These are phyloP conservation scores for Hippolais icterina DNA, from an alignment of 2,113 vertebrate species.

Conservation along the genomic window DNA sequence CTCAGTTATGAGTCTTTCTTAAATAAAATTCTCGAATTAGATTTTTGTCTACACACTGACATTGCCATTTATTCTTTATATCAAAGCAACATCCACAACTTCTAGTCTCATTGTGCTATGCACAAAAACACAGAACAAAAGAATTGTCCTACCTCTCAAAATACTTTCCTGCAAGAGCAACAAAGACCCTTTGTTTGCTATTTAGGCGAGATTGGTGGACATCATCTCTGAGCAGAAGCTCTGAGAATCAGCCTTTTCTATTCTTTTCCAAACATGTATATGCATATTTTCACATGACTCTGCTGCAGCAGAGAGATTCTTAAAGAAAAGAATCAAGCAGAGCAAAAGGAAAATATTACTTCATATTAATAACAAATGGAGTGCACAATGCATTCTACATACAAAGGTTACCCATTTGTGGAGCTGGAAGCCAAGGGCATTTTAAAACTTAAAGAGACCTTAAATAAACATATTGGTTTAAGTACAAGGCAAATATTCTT, in stretches of 20 bases:
- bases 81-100: constrained; percentile 23
- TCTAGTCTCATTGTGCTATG: constrained; percentile 5
- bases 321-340: neutral
- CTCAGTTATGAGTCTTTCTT: neutral
- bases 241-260: constrained; percentile 15
- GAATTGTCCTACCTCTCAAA: constrained; percentile 30
- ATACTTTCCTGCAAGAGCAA: neutral
- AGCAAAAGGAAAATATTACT: constrained; percentile 53
- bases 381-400: neutral
- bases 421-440: constrained; percentile 21
- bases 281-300: neutral
- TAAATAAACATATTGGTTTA: constrained; percentile 61
- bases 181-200: constrained; percentile 36
- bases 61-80: constrained; percentile 23
- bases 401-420: constrained; percentile 28
- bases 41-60: constrained; percentile 6
- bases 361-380: constrained; percentile 44
- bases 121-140: constrained; percentile 49
- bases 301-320: neutral
- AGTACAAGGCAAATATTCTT: constrained; percentile 62
- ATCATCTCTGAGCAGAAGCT: neutral
- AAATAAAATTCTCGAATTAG: neutral
- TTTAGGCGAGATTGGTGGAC: constrained; percentile 27
- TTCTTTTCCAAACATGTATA: neutral
- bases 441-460: constrained; percentile 57